phyloP scores from a whole-genome alignment of 2,113 vertebrate genomes.

The Mus pahari region DNA sequence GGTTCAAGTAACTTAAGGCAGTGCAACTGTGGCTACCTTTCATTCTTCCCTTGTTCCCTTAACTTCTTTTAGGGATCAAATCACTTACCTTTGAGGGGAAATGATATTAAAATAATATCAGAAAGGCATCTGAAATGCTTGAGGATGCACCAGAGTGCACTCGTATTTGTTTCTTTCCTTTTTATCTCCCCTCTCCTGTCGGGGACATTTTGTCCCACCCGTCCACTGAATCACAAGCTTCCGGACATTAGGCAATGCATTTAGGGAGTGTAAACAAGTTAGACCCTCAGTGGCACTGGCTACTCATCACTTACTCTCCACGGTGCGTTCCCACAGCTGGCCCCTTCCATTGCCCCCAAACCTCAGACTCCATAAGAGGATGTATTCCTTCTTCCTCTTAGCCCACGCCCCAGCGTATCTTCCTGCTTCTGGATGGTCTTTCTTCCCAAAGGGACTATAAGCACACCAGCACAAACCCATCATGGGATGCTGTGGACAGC shows the following conservation, averaged over 20 bases:
- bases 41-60: neutral
- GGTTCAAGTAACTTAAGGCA: neutral
- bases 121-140: neutral
- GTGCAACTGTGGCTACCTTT: neutral
- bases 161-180: neutral
- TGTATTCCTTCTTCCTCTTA: neutral
- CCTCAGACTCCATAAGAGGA: neutral
- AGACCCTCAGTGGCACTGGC: neutral
- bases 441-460: neutral
- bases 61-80: neutral
- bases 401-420: neutral
- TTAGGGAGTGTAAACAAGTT: accelerated
- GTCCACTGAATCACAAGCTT: neutral
- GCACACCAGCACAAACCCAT: neutral
- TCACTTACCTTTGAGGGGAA: neutral
- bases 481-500: neutral
- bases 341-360: neutral
- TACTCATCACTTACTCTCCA: neutral
- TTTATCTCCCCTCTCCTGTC: neutral
- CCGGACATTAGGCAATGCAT: no score
- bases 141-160: neutral
- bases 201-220: neutral
- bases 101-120: neutral
- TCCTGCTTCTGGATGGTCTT: neutral
- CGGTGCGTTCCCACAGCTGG: neutral